Evolutionary conservation across 2,797 vertebrate genomes (phyloP), one percentile per base, ranked within the genome.

Genomic region (Mormyrops boulengeri): DNA sequence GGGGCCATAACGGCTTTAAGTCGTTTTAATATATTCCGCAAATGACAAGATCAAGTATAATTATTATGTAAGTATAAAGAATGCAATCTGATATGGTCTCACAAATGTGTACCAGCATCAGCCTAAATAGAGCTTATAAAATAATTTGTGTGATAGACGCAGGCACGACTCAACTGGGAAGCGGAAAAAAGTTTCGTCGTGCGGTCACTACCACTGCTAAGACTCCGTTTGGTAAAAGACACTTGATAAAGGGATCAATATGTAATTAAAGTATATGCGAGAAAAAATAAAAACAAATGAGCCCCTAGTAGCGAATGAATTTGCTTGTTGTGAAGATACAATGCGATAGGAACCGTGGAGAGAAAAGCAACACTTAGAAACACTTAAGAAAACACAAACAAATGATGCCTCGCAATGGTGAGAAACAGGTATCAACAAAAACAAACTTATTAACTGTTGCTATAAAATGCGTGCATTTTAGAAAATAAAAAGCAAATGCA

Each of bases 141-240:
- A 86, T 66, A 69, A 89, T 84, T 66, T 52, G 49, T 22, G 22
- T 53, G 17, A 14, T 87, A 12, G 62, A 19, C 49, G 53, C 62
- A 30, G 89, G n/a, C 22, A 82, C 77, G 66, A 26, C n/a, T n/a
- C 14, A 86, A 30, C 17, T 89, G 84, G 85, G 57, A 52, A 69
- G 14, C n/a, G 57, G 80, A 73, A n/a, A 90, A 88, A 87, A 88
- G 34, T 88, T 90, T 53, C 34, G 17, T 85, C n/a, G 52, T 88
- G 69, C 53, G 14, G 30, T 60, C 26, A 34, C 55, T 9, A 60
- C 30, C 17, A 57, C 26, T 7, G 9, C 57, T 41, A n/a, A 84
- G 44, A 17, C 69, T 60, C 52, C 30, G 53, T 77, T 89, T 53
- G 19, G n/a, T 77, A 73, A 73, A 69, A 19, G 17, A 80, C 49